Evolutionary conservation across 2,888 invertebrate species (phyloP).

Genomic region (Sabellastarte sp.): DNA sequence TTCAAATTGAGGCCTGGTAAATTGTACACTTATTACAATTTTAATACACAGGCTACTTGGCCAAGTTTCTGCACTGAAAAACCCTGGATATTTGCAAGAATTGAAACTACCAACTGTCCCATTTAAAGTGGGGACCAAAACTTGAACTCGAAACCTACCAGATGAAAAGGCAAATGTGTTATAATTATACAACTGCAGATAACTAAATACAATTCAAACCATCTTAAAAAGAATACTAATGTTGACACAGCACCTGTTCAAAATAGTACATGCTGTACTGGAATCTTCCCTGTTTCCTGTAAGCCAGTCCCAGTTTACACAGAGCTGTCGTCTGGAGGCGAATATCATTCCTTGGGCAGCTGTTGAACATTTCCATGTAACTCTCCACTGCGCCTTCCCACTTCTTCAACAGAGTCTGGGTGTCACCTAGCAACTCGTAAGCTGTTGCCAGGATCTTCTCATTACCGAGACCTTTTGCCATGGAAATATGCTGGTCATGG

Average conservation of each 20-base stretch:
- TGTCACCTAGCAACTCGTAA: conserved; percentile 50
- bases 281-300: conserved; percentile 35
- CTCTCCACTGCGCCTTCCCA: conserved; percentile 37
- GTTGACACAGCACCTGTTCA: conserved; percentile 37
- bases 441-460: conserved; percentile 38
- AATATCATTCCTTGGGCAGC: conserved; percentile 11
- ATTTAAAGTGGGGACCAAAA: no score
- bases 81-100: no score
- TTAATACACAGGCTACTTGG: no score
- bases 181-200: no score
- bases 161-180: no score
- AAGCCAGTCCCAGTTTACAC: conserved; percentile 47
- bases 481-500: conserved; percentile 47
- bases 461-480: conserved; percentile 37
- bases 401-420: conserved; percentile 40
- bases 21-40: no score
- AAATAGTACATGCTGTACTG: conserved; percentile 47
- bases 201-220: no score
- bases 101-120: no score
- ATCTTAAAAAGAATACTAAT: no score
- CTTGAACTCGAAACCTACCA: no score
- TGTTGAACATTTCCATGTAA: conserved; percentile 19
- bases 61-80: no score
- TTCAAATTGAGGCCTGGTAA: no score
- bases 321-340: conserved; percentile 33